These are phyloP conservation scores for Phymastichus coffea DNA, from an alignment of 1,140 invertebrate genomes.

Conservation along the genomic window DNA sequence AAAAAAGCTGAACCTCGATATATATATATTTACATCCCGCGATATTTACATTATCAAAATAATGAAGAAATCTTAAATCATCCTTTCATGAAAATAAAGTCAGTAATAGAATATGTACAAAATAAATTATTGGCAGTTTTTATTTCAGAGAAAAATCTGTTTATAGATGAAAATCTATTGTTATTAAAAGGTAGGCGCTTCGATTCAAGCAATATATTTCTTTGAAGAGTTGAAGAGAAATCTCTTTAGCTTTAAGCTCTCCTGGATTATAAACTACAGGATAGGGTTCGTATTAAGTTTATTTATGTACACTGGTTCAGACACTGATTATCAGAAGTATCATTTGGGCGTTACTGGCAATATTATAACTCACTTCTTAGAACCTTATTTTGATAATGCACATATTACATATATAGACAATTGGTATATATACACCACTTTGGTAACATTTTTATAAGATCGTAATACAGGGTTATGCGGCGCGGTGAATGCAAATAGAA, in stretches of 20 bases:
- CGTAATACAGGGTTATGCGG: no score
- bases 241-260: conserved; percentile 37
- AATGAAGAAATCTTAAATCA: conserved; percentile 18
- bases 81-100: conserved; percentile 31
- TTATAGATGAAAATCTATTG: conserved; percentile 36
- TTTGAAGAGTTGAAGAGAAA: conserved; percentile 35
- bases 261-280: conserved; percentile 34
- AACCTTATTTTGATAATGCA: conserved; percentile 31
- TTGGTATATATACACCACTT: conserved; percentile 31
- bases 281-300: conserved; percentile 42
- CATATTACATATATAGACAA: conserved; percentile 30
- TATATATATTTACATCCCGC: conserved; percentile 23
- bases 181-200: conserved; percentile 36
- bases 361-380: conserved; percentile 30
- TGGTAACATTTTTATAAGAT: conserved; percentile 30
- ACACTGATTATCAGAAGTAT: conserved; percentile 22
- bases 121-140: conserved; percentile 25
- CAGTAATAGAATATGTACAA: conserved; percentile 28
- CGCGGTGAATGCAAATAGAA: no score
- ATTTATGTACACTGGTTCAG: conserved; percentile 39
- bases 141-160: no score
- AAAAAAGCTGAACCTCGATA: conserved; percentile 32
- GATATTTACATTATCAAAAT: conserved; percentile 18
- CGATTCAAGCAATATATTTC: no score
- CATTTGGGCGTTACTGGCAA: conserved; percentile 23